Evolutionary conservation across 2,797 vertebrate species (phyloP).

Genomic region (Iguana delicatissima): DNA sequence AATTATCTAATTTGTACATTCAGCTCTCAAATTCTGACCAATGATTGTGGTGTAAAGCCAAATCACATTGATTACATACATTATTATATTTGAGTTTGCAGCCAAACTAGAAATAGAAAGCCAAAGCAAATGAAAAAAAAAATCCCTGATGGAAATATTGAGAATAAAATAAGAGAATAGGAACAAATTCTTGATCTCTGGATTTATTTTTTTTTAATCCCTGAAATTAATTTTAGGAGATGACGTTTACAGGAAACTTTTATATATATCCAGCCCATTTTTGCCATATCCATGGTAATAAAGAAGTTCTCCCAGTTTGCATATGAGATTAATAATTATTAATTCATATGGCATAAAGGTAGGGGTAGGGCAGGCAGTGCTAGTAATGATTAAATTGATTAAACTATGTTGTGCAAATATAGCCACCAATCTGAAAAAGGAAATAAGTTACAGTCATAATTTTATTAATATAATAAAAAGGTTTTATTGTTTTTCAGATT

Average conservation of each 20-base stretch:
- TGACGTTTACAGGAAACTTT: constrained; percentile 2
- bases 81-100: background rate
- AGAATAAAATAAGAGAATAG: background rate
- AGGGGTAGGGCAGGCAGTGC: constrained; percentile 16
- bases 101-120: background rate
- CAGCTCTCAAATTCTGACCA: background rate
- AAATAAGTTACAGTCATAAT: background rate
- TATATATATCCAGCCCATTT: background rate
- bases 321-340: constrained; percentile 10
- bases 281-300: background rate
- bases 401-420: background rate
- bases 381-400: background rate
- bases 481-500: background rate
- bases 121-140: constrained; percentile 20
- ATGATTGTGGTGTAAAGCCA: constrained; percentile 35
- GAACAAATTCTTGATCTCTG: background rate
- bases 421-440: background rate
- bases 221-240: background rate
- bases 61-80: background rate
- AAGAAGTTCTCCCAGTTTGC: background rate
- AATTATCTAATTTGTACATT: background rate
- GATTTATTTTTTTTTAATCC: background rate
- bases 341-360: constrained; percentile 14
- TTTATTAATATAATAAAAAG: background rate
- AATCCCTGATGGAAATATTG: background rate